Base-by-base conservation (phyloP, 2,797 vertebrate genomes). In the Cephalopachus bancanus region DNA sequence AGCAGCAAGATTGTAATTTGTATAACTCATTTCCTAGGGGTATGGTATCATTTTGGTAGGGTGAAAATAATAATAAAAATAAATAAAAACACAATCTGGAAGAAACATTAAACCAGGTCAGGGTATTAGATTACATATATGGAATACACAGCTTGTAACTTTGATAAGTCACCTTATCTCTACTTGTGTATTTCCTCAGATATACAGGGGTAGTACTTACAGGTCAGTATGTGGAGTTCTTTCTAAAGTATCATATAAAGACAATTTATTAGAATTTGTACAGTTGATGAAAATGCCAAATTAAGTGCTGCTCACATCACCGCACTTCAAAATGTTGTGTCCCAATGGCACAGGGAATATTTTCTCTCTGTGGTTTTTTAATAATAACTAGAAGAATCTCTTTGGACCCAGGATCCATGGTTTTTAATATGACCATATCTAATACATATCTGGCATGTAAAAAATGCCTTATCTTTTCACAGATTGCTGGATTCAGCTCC, bases 11-110 rank as follows among this genome's bases (percentile, higher is more conserved):
- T 57, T 51, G 8, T 88, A 75, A 90, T 97, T 17, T 67, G 37
- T 12, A 79, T 16, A 67, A 49, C 0, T 14, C 62, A 4, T 53
- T 83, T 1, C 7, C 5, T 19, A 67, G 49, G 64, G 33, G 67
- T 78, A 87, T 65, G 57, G 65, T 53, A 74, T 83, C n/a, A 80
- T 60, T 94, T 93, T 91, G 37, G 33, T 57, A 75, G 57, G 19
- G 71, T 16, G 22, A 3, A 81, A 67, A 69, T 64, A 78, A 59
- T 74, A 71, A 78, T 62, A 44, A 44, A 44, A 44, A 83, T 10
- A 83, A 60, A 65, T 26, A 20, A 71, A 49, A 88, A 76, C 24
- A 26, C 59, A 53, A 9, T 80, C 71, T 64, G 67, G 10, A 24
- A 9, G 10, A 78, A 51, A 72, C n/a, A 37, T 78, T 81, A 80